Conservation (phyloP, 1,140 invertebrate genomes). For the Megalopta genalis region DNA sequence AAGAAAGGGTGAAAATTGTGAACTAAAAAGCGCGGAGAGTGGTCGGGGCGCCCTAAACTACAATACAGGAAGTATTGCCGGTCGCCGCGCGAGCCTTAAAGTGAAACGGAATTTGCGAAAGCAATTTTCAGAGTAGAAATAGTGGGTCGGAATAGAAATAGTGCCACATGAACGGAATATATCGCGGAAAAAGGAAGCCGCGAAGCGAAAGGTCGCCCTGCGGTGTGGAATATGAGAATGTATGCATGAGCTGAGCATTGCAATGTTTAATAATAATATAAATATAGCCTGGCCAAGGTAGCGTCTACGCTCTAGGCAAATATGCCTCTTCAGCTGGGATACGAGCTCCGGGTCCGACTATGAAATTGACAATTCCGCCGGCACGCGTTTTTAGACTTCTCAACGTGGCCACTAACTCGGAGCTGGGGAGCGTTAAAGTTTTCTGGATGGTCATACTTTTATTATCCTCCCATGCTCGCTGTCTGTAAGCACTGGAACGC, state of each 20-base stretch:
- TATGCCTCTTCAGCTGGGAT: conserved; percentile 56
- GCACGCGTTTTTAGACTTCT: conserved; percentile 1
- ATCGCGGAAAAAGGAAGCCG: conserved; percentile 24
- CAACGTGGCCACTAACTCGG: conserved; percentile 5
- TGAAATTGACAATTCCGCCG: conserved; percentile 70
- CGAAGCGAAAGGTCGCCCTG: conserved; percentile 25
- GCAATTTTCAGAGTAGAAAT: too few relatives aligned
- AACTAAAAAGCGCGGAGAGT: background rate
- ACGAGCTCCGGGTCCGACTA: conserved; percentile 61
- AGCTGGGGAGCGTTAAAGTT: background rate
- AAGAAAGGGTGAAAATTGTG: background rate
- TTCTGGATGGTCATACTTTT: too few relatives aligned
- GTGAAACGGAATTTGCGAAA: background rate
- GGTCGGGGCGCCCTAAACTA: background rate
- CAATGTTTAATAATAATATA: conserved; percentile 77
- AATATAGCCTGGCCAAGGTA: conserved; percentile 61
- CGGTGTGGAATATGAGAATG: conserved; percentile 68
- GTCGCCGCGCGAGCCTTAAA: too few relatives aligned
- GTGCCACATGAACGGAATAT: conserved; percentile 49
- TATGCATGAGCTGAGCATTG: conserved; percentile 70
- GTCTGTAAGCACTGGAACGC: too few relatives aligned
- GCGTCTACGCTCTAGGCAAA: conserved; percentile 46
- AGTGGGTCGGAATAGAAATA: conserved; percentile 21
- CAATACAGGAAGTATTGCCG: background rate
- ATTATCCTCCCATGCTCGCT: too few relatives aligned